phyloP scores from a whole-genome alignment of 2,888 invertebrate species.

The Adineta ricciae region DNA sequence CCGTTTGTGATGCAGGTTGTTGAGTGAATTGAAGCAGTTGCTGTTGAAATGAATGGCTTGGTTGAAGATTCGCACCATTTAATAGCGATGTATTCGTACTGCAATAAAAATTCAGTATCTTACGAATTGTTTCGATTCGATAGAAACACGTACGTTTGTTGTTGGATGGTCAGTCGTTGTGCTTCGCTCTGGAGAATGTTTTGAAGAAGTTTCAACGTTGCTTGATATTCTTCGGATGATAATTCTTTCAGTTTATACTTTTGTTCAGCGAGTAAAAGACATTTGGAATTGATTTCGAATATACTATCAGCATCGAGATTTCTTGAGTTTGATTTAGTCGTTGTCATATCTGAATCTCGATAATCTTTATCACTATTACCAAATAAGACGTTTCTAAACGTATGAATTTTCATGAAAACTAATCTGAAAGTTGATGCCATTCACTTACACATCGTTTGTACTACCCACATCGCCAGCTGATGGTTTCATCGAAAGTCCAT shows the following conservation, averaged over 20 bases:
- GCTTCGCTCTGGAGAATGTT: conserved; percentile 1
- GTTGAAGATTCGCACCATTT: not conserved
- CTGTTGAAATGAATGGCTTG: not conserved
- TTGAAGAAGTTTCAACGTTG: conserved; percentile 1
- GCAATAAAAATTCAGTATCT: not conserved
- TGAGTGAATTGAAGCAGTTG: conserved; percentile 6
- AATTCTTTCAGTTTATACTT: conserved; percentile 16
- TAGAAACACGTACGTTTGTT: not conserved
- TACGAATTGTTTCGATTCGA: not conserved
- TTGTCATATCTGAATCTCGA: not conserved
- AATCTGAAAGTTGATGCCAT: not conserved
- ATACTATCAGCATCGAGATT: not conserved
- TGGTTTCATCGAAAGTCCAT: not conserved
- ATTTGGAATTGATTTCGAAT: conserved; percentile 8
- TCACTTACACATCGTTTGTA: not conserved
- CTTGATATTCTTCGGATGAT: conserved; percentile 10
- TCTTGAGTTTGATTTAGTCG: not conserved
- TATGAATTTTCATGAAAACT: not conserved
- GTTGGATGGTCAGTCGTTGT: not conserved
- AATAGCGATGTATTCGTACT: not conserved
- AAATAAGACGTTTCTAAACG: not conserved
- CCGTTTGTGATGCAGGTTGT: not conserved
- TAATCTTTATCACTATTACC: conserved; percentile 1
- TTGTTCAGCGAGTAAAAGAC: conserved; percentile 19
- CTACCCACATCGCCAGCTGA: not conserved